Conservation (phyloP, 2,888 invertebrate genomes). For the Lamellibrachia satsuma region DNA sequence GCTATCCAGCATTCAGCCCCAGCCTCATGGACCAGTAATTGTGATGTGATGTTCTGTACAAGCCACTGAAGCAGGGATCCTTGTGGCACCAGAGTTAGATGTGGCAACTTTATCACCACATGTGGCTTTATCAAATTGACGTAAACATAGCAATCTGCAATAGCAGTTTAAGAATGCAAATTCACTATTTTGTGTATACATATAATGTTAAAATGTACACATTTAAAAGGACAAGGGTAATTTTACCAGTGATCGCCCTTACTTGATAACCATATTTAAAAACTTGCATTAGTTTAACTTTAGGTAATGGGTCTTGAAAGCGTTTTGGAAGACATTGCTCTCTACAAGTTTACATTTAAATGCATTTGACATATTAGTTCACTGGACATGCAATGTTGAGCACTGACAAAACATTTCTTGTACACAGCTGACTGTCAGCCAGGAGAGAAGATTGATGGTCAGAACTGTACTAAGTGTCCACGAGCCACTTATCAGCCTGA, state of each 20-base stretch:
- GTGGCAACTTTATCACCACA: background rate
- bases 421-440: conserved; percentile 1
- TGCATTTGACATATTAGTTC: background rate
- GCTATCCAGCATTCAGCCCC: background rate
- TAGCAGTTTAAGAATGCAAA: background rate
- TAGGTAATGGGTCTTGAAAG: too few relatives aligned
- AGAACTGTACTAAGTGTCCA: background rate
- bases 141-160: background rate
- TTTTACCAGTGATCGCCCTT: too few relatives aligned
- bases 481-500: background rate
- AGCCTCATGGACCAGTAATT: background rate
- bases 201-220: background rate
- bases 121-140: background rate
- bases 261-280: too few relatives aligned
- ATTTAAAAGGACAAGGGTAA: too few relatives aligned
- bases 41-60: background rate
- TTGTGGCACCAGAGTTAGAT: background rate
- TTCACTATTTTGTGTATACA: background rate
- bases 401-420: background rate
- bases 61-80: background rate
- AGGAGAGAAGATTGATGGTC: background rate
- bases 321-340: background rate
- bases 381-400: background rate
- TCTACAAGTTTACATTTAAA: background rate
- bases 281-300: too few relatives aligned